Evolutionary conservation across 2,113 vertebrate genomes (phyloP).

Genomic region (Pygoscelis antarcticus): DNA sequence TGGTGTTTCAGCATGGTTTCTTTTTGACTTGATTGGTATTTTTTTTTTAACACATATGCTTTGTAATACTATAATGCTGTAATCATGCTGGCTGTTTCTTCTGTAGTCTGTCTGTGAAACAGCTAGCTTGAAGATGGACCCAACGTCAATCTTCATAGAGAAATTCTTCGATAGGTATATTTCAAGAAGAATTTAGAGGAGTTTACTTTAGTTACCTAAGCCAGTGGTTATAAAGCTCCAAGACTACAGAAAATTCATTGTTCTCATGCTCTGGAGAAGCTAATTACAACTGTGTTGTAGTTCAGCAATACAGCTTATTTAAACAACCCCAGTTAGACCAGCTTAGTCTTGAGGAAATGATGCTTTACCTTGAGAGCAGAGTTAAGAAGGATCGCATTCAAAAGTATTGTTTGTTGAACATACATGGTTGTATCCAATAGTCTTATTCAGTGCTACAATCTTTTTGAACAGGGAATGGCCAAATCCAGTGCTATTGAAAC

Average conservation of each 20-base stretch:
- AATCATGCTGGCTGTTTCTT: background rate
- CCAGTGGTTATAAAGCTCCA: background rate
- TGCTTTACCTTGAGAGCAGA: slow-evolving; percentile 25
- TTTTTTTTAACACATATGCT: background rate
- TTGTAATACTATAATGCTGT: background rate
- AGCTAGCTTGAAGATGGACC: slow-evolving; percentile 2
- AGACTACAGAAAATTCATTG: background rate
- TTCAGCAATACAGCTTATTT: background rate
- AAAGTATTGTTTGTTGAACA: slow-evolving; percentile 73
- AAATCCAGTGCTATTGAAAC: slow-evolving; percentile 89
- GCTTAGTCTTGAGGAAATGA: background rate
- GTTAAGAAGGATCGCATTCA: slow-evolving; percentile 62
- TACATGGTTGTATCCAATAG: slow-evolving; percentile 71
- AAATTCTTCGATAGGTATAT: background rate
- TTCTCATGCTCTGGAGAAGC: background rate
- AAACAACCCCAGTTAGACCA: background rate
- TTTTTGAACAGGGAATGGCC: slow-evolving; percentile 91
- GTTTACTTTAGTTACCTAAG: background rate
- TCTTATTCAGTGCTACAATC: slow-evolving; percentile 85
- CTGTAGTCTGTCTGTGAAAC: background rate
- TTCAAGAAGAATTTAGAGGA: background rate
- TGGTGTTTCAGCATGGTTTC: background rate
- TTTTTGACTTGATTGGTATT: background rate
- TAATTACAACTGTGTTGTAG: background rate
- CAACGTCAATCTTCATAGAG: background rate